Base-by-base conservation (phyloP, 1,140 invertebrate genomes). In the Saxidomus purpurata region DNA sequence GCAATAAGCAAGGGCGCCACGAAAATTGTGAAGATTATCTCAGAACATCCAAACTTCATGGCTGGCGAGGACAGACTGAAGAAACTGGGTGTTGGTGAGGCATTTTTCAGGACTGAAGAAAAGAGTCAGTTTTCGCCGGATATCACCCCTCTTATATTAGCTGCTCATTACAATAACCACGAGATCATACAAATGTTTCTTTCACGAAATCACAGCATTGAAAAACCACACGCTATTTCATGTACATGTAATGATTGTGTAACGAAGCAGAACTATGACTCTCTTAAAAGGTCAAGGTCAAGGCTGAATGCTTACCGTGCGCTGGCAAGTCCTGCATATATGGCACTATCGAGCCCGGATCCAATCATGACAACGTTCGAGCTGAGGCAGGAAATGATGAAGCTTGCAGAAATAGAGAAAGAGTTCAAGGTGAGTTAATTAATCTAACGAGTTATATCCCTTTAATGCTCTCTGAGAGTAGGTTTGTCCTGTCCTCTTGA, bases 311-410 rank as follows among this genome's bases (percentile, higher is more conserved):
- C 96, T 13, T 96, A 96, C 91, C 89, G 94, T 52, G 95, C 94
- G 28, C 89, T 96, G 55, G 94, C 96, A 36, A 96, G 95, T 83
- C 95, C 95, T 11, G 96, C 97, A 0, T 97, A 97, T 91, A 97
- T 98, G 92, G 97, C 97, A 40, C 96, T 97, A 85, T 97, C 96
- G 0, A 96, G 96, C 0, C 94, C 96, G 13, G 97, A 98, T 95
- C 97, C 97, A 0, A 97, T 98, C 71, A 95, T 97, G 81, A 96
- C 96, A 19, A 97, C 97, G 0, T 97, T 98, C 93, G 94, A 96
- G 89, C 95, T 98, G 22, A 95, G 96, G 11, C 92, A 95, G 28
- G 97, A 97, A 90, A 95, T 97, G 80, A 95, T 94, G 93, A 94
- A 95, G 87, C 80, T 95, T 38, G 93, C 94, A 3, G 94, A 95